These are phyloP conservation scores for Thymelicus lineola DNA, from an alignment of 2,888 invertebrate species.

Conservation along the genomic window DNA sequence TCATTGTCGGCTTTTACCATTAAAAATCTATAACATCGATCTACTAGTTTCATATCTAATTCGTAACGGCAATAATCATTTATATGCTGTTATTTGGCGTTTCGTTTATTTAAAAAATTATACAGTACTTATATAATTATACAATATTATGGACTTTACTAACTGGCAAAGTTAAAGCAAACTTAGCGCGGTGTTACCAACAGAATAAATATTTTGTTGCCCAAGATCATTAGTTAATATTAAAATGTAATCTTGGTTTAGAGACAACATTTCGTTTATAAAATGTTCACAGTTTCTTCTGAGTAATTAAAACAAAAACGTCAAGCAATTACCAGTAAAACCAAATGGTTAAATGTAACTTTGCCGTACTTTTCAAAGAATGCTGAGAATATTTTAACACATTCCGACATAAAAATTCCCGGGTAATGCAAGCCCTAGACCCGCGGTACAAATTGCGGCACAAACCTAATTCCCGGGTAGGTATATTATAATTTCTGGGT, in stretches of 20 bases:
- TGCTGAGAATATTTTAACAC: constrained; percentile 16
- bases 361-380: constrained; percentile 27
- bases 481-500: constrained; percentile 12
- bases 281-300: constrained; percentile 11
- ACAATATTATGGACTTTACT: too few species aligned
- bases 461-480: constrained; percentile 5
- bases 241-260: constrained; percentile 15
- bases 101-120: too few species aligned
- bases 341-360: constrained; percentile 14
- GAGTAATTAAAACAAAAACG: constrained; percentile 22
- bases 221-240: constrained; percentile 12
- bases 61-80: too few species aligned
- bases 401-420: constrained; percentile 22
- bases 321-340: constrained; percentile 34
- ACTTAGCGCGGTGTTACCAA: background rate
- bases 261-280: constrained; percentile 15
- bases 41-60: too few species aligned
- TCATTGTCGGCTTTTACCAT: too few species aligned
- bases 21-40: too few species aligned
- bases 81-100: too few species aligned
- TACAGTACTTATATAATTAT: too few species aligned
- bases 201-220: background rate
- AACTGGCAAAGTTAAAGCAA: background rate
- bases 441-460: background rate
- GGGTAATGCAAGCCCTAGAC: constrained; percentile 10